Evolutionary conservation across 2,888 invertebrate genomes (phyloP), one percentile per base, ranked within the genome.

Genomic region (Limnephilus rhombicus): DNA sequence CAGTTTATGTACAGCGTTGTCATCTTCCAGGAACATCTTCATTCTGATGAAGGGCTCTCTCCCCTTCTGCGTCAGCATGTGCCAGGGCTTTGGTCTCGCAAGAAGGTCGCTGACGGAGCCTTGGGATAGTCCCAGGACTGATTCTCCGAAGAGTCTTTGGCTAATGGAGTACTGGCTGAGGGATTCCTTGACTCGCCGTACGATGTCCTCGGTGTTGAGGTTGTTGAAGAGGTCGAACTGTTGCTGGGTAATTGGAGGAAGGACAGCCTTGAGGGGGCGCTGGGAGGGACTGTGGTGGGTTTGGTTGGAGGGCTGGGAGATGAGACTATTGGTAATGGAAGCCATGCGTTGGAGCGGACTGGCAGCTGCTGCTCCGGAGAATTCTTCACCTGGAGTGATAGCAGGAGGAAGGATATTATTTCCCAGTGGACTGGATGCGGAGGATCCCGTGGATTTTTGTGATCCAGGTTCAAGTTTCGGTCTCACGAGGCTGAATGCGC

Each of bases 191-290:
- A 99, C 99, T 96, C 99, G 98, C 94, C 99, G 98, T 91, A 99
- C 99, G 94, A 99, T 99, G 94, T 99, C 99, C 96, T 99, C 99
- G 1, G 99, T 99, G 95, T 99, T 99, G 94, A 99, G 97, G 95
- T 99, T 99, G 95, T 99, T 98, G 96, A 99, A 99, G 96, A 99
- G 98, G 95, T 99, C 99, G 95, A 99, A 99, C 95, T 99, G 99
- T 94, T 99, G 99, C 95, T 99, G 99, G 1, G 99, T 99, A 94
- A 99, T 99, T 3, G 99, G 99, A 83, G 99, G 99, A 94, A 99
- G 97, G 87, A 99, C 99, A 53, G 99, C 99, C 96, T 99, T 99
- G 94, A 99, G 97, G 29, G 99, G 99, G 94, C 99, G 96, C 95
- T 98, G 98, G 85, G 97, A 97, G 29, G 98, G 97, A 90, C 98